Conservation (phyloP, 2,797 vertebrate genomes). For the Cyclura pinguis region DNA sequence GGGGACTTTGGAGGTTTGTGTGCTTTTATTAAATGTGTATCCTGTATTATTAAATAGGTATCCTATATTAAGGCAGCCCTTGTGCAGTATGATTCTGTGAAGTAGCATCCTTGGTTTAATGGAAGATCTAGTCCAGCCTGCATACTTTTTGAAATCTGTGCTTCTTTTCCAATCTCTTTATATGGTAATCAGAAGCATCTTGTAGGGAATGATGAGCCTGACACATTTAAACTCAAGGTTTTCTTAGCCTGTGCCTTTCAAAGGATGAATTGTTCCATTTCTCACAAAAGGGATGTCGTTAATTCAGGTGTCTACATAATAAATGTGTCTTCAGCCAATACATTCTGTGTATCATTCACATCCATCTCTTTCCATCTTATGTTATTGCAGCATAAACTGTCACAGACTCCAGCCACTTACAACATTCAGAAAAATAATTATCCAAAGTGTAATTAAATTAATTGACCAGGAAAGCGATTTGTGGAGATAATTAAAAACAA, state of each 20-base stretch:
- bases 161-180: not conserved
- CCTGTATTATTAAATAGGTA: not conserved
- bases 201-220: not conserved
- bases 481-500: constrained; percentile 62
- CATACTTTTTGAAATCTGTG: rapidly evolving
- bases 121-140: not conserved
- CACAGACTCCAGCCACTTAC: constrained; percentile 50
- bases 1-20: not conserved
- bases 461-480: constrained; percentile 72
- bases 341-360: constrained; percentile 39
- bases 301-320: constrained; percentile 50
- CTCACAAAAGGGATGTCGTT: constrained; percentile 46
- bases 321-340: constrained; percentile 54
- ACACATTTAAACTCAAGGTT: constrained; percentile 21
- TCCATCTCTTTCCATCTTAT: constrained; percentile 22
- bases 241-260: constrained; percentile 32
- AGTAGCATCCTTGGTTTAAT: not conserved
- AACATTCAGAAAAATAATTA: constrained; percentile 73
- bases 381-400: constrained; percentile 45
- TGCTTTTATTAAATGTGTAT: not conserved
- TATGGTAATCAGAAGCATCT: not conserved
- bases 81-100: not conserved
- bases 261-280: constrained; percentile 49
- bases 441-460: constrained; percentile 73
- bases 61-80: no score